Evolutionary conservation across 53 echinoderm and acorn worm genomes (phyloP).

Genomic region (Antedon mediterranea): DNA sequence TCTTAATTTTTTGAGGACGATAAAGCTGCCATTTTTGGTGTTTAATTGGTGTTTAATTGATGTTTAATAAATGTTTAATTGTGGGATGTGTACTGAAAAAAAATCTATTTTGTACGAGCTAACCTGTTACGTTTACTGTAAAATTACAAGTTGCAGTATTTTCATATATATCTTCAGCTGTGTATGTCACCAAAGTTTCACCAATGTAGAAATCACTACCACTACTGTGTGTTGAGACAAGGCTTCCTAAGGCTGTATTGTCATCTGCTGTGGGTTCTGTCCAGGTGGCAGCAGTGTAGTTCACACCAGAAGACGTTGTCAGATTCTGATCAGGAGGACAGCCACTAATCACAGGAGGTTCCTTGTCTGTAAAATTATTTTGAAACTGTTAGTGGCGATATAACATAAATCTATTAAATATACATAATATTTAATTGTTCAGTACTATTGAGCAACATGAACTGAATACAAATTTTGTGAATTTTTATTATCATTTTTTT

Average conservation of each 20-base stretch:
- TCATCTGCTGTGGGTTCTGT: not conserved
- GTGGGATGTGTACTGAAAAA: too few species aligned
- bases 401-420: too few species aligned
- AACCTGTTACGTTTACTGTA: not conserved
- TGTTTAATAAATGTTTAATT: too few species aligned
- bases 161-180: constrained; percentile 23
- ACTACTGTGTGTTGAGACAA: constrained; percentile 1
- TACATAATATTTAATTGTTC: too few species aligned
- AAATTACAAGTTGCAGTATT: constrained; percentile 10
- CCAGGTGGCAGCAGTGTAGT: not conserved
- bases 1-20: too few species aligned
- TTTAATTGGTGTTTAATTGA: too few species aligned
- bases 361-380: not conserved
- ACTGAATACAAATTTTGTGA: too few species aligned
- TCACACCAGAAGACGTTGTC: not conserved
- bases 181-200: constrained; percentile 14
- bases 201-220: constrained; percentile 16
- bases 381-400: too few species aligned
- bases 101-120: too few species aligned
- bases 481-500: too few species aligned
- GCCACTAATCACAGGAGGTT: not conserved
- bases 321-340: not conserved
- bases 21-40: too few species aligned
- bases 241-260: not conserved
- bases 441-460: too few species aligned